Conservation (phyloP, 64 coral and sea anemone species). For the Montipora capricornis region DNA sequence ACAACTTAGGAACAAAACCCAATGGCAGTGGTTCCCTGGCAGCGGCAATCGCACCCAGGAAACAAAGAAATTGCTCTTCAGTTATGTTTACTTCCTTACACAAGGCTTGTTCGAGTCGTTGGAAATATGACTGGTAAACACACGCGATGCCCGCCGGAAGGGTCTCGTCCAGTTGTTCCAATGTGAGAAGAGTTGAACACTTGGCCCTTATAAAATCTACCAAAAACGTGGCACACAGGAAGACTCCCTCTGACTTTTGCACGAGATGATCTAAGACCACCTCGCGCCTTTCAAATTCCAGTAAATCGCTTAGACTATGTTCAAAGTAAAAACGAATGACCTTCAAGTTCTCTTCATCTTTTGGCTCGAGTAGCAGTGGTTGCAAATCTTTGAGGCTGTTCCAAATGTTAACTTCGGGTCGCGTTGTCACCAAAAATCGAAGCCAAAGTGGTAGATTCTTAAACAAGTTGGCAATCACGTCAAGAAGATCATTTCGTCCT, state of each 20-base stretch:
- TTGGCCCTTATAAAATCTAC: background rate
- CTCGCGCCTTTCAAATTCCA: background rate
- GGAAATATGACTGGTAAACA: slow-evolving; percentile 7
- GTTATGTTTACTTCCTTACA: background rate
- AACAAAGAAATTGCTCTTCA: background rate
- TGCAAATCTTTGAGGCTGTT: background rate
- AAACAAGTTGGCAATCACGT: slow-evolving; percentile 12
- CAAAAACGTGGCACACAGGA: background rate
- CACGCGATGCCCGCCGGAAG: background rate
- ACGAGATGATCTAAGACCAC: background rate
- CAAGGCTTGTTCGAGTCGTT: background rate
- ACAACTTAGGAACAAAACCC: background rate
- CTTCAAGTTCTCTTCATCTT: background rate
- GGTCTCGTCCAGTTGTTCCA: background rate
- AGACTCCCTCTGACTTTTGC: slow-evolving; percentile 4
- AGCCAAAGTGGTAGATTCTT: slow-evolving; percentile 31
- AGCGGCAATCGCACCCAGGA: background rate
- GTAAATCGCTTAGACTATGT: background rate
- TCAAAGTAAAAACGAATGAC: slow-evolving; percentile 15
- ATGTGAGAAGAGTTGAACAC: background rate
- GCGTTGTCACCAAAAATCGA: slow-evolving; percentile 59
- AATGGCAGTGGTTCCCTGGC: slow-evolving; percentile 1
- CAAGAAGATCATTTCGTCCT: slow-evolving; percentile 16
- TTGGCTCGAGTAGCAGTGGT: slow-evolving; percentile 17
- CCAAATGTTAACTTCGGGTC: slow-evolving; percentile 19